Conservation (phyloP, 1,140 invertebrate species). For the Bicyclus anynana region DNA sequence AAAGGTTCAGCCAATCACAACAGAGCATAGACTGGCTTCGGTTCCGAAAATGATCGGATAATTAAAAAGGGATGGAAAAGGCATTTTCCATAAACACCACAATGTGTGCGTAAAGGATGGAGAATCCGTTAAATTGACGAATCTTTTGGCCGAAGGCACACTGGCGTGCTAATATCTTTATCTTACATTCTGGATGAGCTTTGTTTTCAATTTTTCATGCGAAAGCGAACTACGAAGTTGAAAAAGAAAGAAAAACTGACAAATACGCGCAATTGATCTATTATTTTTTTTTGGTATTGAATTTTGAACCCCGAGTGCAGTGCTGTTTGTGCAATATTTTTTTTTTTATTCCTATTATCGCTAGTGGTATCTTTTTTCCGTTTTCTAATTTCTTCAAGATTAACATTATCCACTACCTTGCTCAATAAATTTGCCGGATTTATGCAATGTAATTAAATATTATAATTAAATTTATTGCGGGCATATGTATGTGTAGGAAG, state of each 20-base stretch:
- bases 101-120: no score
- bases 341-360: no score
- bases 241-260: constrained; percentile 33
- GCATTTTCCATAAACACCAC: no score
- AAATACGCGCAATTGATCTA: constrained; percentile 37
- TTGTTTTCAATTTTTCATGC: constrained; percentile 36
- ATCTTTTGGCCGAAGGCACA: no score
- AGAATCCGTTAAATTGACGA: no score
- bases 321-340: neutral
- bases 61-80: no score
- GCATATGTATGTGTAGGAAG: neutral
- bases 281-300: constrained; percentile 25
- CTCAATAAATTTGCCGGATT: constrained; percentile 15
- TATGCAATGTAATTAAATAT: constrained; percentile 13
- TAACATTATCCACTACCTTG: neutral
- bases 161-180: constrained; percentile 12
- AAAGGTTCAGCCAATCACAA: no score
- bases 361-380: no score
- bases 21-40: no score
- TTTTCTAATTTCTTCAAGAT: no score
- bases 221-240: neutral
- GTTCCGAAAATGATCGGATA: no score
- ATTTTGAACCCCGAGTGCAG: constrained; percentile 11
- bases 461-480: constrained; percentile 11
- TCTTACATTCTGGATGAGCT: neutral